Evolutionary conservation across 2,797 vertebrate genomes (phyloP), one percentile per base, ranked within the genome.

Genomic region (Clarias fuscus): DNA sequence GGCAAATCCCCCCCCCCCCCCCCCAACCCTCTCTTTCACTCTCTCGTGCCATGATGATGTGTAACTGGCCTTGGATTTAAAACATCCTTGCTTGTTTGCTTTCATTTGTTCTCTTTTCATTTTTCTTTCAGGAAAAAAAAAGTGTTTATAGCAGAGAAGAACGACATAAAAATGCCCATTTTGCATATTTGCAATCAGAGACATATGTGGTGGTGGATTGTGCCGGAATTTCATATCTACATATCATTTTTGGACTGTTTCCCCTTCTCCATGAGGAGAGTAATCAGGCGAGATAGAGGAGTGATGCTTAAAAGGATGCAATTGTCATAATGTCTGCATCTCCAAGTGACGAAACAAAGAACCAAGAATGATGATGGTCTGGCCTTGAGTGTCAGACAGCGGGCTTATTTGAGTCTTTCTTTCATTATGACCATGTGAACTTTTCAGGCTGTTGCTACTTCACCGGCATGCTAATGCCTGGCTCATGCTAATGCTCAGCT

Each of bases 361-460:
- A 37, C 59, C 70, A 53, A 30, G 64, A 81, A 65, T 67, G 81
- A 61, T 58, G 70, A 85, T 27, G 81, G 62, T 88, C 82, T 86
- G 88, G 67, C 67, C 81, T 40, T 24, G 73, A 73, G 65, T 62
- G 72, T 90, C 88, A 91, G 89, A 67, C 79, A 7, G 75, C 11
- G 7, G 18, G 90, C 91, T 93, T 93, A 93, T 94, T 93, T 91
- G 93, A 92, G 91, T 90, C 92, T 90, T 90, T 89, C 91, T 93
- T 92, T 93, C 92, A 93, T 94, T 94, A 93, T 92, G 88, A 91
- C 86, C 86, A 24, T 48, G 83, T 59, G 79, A 86, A 79, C 88
- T 89, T 91, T 89, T 84, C 33, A 61, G 64, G 78, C 53, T 14
- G 27, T 33, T 81, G 56, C 58, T 37, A 86, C 72, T 48, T 24